Conservation (phyloP, 2,797 vertebrate species). For the Poecilia wingei region DNA sequence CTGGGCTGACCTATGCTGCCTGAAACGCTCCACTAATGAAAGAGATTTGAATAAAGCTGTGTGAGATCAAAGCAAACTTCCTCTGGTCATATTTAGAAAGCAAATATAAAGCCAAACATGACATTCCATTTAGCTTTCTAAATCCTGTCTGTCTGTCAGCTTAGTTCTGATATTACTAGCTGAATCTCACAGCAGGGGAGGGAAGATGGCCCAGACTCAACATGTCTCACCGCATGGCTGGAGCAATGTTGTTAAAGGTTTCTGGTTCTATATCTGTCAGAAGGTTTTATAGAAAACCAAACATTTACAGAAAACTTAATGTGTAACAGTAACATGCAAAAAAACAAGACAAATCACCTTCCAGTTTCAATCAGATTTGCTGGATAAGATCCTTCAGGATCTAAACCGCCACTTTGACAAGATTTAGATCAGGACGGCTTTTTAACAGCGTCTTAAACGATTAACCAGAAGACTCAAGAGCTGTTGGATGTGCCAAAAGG, state of each 20-base stretch:
- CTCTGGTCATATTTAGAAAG: slow-evolving; percentile 56
- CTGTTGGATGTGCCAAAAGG: neutral
- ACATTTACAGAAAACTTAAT: neutral
- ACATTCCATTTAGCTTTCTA: slow-evolving; percentile 55
- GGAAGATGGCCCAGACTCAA: neutral
- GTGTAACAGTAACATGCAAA: neutral
- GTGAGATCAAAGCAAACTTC: slow-evolving; percentile 60
- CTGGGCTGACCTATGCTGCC: slow-evolving; percentile 44
- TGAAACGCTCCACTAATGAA: slow-evolving; percentile 76
- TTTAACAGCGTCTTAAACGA: neutral
- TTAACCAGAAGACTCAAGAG: neutral
- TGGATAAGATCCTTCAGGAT: neutral
- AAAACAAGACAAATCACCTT: neutral
- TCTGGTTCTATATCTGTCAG: neutral
- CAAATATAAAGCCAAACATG: slow-evolving; percentile 50
- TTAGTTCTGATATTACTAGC: slow-evolving; percentile 50
- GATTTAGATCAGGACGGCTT: neutral
- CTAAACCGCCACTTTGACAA: neutral
- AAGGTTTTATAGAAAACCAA: neutral
- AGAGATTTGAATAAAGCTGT: slow-evolving; percentile 57
- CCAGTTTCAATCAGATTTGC: neutral
- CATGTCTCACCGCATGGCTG: slow-evolving; percentile 3
- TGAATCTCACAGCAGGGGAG: slow-evolving; percentile 5
- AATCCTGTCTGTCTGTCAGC: slow-evolving; percentile 65
- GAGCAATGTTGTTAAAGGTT: neutral